Base-by-base conservation (phyloP, 1,140 invertebrate genomes). In the Lepeophtheirus salmonis region DNA sequence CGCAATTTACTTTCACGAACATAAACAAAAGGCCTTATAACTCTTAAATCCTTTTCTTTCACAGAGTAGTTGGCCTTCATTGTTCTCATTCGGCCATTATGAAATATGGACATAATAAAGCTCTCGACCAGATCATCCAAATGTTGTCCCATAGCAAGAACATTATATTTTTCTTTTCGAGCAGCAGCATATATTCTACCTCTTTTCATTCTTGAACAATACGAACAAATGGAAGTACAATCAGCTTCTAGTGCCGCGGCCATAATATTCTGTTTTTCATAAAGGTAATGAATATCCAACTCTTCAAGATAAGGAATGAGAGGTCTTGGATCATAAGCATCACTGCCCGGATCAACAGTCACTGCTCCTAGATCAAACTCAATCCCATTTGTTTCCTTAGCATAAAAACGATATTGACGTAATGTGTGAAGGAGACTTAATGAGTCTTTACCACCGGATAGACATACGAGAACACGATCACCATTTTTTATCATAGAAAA, bases 11-110 rank as follows among this genome's bases (percentile, higher is more conserved):
- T 83, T 66, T 87, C 84, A 26, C 87, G 74, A 2, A 90, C 84
- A 71, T 86, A 89, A 1, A 88, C 81, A 67, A 91, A 84, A 0
- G 89, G 89, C 55, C 89, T 75, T 55, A 91, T 83, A 4, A 94
- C 81, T 64, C 86, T 75, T 23, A 92, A 69, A 67, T 86, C 82
- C 61, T 81, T 78, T 60, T 88, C 83, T 73, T 72, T 69, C 20
- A 77, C 72, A 30, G 69, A 72, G 69, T 89, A 89, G 68, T 85
- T 80, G 2, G 86, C 86, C 67, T 88, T 89, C 78, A 89, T 80
- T 0, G 84, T 83, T 62, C 77, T 73, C 17, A 91, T 69, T 54
- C 79, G 74, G 4, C 86, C 87, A 67, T 80, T 84, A 67, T 88
- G 82, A 65, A 91, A 84, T 1, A 83, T 76, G 0, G 84, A 84